Evolutionary conservation across 2,113 vertebrate genomes (phyloP).

Genomic region (Raja brachyura): DNA sequence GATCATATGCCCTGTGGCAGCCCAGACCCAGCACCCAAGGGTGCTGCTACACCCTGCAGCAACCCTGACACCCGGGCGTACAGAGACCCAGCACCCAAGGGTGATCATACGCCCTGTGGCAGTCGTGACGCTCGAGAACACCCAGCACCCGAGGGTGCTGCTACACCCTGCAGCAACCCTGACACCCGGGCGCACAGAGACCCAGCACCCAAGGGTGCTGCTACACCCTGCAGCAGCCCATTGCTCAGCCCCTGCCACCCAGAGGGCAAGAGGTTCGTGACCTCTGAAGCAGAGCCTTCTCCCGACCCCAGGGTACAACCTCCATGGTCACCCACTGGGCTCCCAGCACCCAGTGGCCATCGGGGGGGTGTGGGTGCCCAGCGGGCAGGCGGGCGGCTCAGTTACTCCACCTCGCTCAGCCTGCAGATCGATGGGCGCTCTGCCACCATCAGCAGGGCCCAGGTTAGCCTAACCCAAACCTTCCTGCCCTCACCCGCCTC

Average conservation of each 20-base stretch:
- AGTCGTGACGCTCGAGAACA: too few relatives aligned
- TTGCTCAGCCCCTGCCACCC: not conserved
- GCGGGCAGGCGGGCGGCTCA: conserved; percentile 46
- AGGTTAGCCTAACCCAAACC: conserved; percentile 75
- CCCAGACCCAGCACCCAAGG: too few relatives aligned
- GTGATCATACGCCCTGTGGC: too few relatives aligned
- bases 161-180: too few relatives aligned
- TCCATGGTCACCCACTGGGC: conserved; percentile 42
- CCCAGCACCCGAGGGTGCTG: too few relatives aligned
- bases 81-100: too few relatives aligned
- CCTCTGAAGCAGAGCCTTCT: not conserved
- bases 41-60: too few relatives aligned
- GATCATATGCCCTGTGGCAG: too few relatives aligned
- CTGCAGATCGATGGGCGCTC: conserved; percentile 77
- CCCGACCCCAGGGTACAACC: not conserved
- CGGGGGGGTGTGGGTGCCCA: not conserved
- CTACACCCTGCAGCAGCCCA: not conserved
- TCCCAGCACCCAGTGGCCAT: conserved; percentile 29
- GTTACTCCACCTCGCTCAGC: conserved; percentile 82
- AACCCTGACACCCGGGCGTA: too few relatives aligned
- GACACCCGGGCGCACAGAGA: too few relatives aligned
- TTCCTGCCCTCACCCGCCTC: conserved; percentile 49
- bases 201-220: too few relatives aligned
- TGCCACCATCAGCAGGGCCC: conserved; percentile 72
- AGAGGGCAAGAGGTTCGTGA: too few relatives aligned